These are phyloP conservation scores for Teleogryllus occipitalis DNA, from an alignment of 1,140 invertebrate genomes.

Conservation along the genomic window DNA sequence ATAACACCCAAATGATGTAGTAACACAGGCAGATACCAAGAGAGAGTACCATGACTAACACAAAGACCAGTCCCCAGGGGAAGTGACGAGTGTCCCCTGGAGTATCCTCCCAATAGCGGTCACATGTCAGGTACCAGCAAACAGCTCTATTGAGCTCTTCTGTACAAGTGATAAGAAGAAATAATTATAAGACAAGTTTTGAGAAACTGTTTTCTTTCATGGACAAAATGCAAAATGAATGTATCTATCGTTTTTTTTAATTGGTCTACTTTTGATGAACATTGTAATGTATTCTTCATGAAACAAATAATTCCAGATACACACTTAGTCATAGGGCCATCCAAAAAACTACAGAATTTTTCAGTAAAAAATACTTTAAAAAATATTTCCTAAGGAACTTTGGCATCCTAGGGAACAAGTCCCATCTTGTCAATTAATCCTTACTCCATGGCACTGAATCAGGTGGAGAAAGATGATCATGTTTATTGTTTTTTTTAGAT, in stretches of 20 bases:
- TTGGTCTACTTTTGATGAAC: too few relatives aligned
- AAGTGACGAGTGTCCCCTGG: constrained; percentile 63
- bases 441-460: too few relatives aligned
- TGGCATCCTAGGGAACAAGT: too few relatives aligned
- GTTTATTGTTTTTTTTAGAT: too few relatives aligned
- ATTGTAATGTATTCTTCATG: too few relatives aligned
- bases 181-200: not conserved
- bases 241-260: not conserved
- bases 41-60: constrained; percentile 65
- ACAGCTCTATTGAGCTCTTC: constrained; percentile 78
- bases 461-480: too few relatives aligned
- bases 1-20: constrained; percentile 82
- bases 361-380: too few relatives aligned
- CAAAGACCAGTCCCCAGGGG: constrained; percentile 66
- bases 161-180: constrained; percentile 33
- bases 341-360: too few relatives aligned
- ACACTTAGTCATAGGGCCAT: too few relatives aligned
- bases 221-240: not conserved
- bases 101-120: constrained; percentile 82
- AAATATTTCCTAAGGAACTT: too few relatives aligned
- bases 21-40: constrained; percentile 77
- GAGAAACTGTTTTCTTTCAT: not conserved
- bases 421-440: too few relatives aligned
- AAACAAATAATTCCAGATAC: too few relatives aligned
- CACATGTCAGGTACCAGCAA: constrained; percentile 86